Conservation (phyloP, 2,888 invertebrate species). For the Macaria liturata region DNA sequence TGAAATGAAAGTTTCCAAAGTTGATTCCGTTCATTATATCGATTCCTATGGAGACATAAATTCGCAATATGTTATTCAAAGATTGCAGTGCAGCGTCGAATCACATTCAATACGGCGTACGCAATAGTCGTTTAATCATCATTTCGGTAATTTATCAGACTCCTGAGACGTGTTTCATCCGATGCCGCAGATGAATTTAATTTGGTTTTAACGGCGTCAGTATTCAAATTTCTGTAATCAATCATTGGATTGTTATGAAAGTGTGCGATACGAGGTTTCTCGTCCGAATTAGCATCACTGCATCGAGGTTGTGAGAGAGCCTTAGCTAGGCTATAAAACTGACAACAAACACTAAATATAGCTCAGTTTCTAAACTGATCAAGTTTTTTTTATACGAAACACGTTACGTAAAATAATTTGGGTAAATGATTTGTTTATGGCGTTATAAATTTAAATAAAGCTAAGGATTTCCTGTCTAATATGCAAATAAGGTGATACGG, state of each 20-base stretch:
- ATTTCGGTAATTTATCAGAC: slow-evolving; percentile 76
- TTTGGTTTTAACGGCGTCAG: slow-evolving; percentile 76
- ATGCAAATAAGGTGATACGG: slow-evolving; percentile 18
- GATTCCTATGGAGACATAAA: slow-evolving; percentile 41
- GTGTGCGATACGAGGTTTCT: slow-evolving; percentile 77
- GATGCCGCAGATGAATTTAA: slow-evolving; percentile 77
- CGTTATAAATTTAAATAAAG: slow-evolving; percentile 27
- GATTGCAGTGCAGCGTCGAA: slow-evolving; percentile 43
- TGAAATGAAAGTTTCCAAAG: slow-evolving; percentile 28
- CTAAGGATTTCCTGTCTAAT: slow-evolving; percentile 31
- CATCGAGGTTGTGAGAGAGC: slow-evolving; percentile 60
- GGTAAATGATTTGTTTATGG: slow-evolving; percentile 30
- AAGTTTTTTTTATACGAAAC: slow-evolving; percentile 24
- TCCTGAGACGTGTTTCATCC: slow-evolving; percentile 71
- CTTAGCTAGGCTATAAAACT: slow-evolving; percentile 40
- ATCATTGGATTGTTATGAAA: slow-evolving; percentile 81
- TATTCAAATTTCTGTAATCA: slow-evolving; percentile 81
- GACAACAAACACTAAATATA: slow-evolving; percentile 28
- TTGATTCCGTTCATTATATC: slow-evolving; percentile 41
- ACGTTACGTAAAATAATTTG: slow-evolving; percentile 24
- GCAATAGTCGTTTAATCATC: slow-evolving; percentile 72
- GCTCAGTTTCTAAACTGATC: slow-evolving; percentile 28
- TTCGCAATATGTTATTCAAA: slow-evolving; percentile 46
- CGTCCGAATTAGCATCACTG: slow-evolving; percentile 75
- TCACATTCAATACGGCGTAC: slow-evolving; percentile 43